Base-by-base conservation (phyloP, 1,140 invertebrate genomes). In the Neodiprion virginianus region DNA sequence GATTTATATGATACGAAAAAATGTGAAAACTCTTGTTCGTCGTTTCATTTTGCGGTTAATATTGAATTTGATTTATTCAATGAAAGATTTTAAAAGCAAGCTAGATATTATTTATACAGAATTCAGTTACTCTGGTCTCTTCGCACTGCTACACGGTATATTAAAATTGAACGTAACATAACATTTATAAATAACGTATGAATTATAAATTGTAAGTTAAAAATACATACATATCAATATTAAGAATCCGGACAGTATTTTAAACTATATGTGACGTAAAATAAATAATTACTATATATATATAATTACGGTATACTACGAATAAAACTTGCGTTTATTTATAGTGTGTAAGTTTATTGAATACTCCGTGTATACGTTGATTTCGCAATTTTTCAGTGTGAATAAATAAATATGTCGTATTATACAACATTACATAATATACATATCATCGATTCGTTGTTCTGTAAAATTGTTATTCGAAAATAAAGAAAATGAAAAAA, bases 181-280 rank as follows among this genome's bases (percentile, higher is more conserved):
- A n/a, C 1, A 61, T 61, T n/a, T 61, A 61, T 61, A 61, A 11
- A n/a, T n/a, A 61, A n/a, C 53, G 10, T 61, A n/a, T 61, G 1
- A 61, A 61, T n/a, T 11, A 61, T 61, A 78, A 74, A 76, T 75
- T 67, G 28, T 11, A 68, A 67, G 73, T 77, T 74, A 71, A 78
- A 74, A 76, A 76, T 69, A 69, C 69, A 74, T 47, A 72, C 69
- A 71, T 50, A 69, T 69, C 73, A 74, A 48, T 65, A 75, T 77
- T 61, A 76, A 74, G 77, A 72, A 79, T 80, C 76, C 79, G 74
- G 76, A 76, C 79, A 80, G 79, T 80, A 80, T 80, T 80, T 80
- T 77, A 75, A 80, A 77, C 70, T 69, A 74, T 74, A 74, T 75
- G 14, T 9, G 61, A 73, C 66, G 72, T 50, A 74, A 68, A 77